These are phyloP conservation scores for Diceros bicornis DNA, from an alignment of 2,797 vertebrate species.

Conservation along the genomic window DNA sequence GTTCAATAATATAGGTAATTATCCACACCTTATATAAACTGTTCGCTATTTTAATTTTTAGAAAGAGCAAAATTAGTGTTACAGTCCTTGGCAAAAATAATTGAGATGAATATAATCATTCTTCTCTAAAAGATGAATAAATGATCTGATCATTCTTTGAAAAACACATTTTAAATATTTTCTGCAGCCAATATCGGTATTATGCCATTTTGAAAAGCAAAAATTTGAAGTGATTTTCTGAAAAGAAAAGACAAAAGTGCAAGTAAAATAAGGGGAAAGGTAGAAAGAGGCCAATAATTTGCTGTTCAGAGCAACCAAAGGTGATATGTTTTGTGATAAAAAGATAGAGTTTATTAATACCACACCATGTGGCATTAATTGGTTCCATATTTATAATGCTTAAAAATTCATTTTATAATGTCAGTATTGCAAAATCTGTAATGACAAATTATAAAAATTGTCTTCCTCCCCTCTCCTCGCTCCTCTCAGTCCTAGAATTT, in stretches of 20 bases:
- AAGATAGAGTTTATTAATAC: slow-evolving; percentile 80
- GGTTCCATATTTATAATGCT: slow-evolving; percentile 77
- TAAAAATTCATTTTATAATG: slow-evolving; percentile 79
- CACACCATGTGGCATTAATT: slow-evolving; percentile 82
- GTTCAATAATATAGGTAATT: slow-evolving; percentile 93
- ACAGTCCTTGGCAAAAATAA: slow-evolving; percentile 84
- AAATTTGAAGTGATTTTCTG: slow-evolving; percentile 82
- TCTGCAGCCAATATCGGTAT: slow-evolving; percentile 81
- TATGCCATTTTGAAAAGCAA: slow-evolving; percentile 85
- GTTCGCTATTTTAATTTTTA: slow-evolving; percentile 91
- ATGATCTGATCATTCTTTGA: slow-evolving; percentile 81
- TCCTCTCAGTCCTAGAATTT: slow-evolving; percentile 42
- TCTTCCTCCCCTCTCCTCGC: background rate
- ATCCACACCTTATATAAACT: slow-evolving; percentile 92
- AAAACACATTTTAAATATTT: slow-evolving; percentile 85
- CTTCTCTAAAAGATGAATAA: slow-evolving; percentile 84
- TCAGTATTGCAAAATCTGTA: background rate
- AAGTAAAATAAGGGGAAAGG: slow-evolving; percentile 83
- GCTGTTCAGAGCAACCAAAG: background rate
- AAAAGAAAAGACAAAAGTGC: slow-evolving; percentile 84
- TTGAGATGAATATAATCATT: slow-evolving; percentile 79
- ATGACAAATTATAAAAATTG: slow-evolving; percentile 43
- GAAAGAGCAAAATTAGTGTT: slow-evolving; percentile 92
- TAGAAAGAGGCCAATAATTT: slow-evolving; percentile 79
- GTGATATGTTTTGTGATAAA: background rate